Percentiles rank a stretch among this genome's conserved stretches.
Conservation (phyloP, 2,888 invertebrate genomes). For the Labia minor region DNA sequence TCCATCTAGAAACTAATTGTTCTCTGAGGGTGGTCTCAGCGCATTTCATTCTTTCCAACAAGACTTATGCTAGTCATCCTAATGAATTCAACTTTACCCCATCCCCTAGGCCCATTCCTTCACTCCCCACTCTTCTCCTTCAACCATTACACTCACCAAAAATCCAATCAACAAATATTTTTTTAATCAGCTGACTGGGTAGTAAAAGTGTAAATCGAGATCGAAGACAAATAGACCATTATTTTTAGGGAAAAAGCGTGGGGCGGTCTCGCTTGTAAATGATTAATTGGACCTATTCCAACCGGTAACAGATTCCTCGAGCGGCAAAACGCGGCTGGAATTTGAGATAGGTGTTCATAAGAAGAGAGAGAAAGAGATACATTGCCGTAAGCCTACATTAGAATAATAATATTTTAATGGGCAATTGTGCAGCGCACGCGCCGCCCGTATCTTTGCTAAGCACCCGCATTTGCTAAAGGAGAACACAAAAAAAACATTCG, state of each 20-base stretch:
- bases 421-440: not conserved
- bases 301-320: too few species aligned
- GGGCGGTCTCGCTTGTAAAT: too few species aligned
- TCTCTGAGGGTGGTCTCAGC: not conserved
- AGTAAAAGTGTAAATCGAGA: not conserved
- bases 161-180: not conserved
- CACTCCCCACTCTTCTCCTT: not conserved
- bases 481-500: not conserved
- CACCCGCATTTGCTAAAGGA: not conserved
- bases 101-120: not conserved
- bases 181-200: not conserved
- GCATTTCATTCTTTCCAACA: too few species aligned
- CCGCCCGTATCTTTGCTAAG: not conserved
- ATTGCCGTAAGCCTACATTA: not conserved
- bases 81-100: not conserved
- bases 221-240: not conserved
- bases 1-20: not conserved
- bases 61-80: too few species aligned
- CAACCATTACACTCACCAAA: not conserved
- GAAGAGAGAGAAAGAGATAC: too few species aligned
- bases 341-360: too few species aligned
- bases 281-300: too few species aligned
- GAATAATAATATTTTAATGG: constrained; percentile 1
- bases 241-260: too few species aligned
- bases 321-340: too few species aligned